A percentile compares a stretch with the other conserved stretches of the same genome.
These are phyloP conservation scores for Amphimallon solstitiale DNA, from an alignment of 2,888 invertebrate species.

Conservation along the genomic window DNA sequence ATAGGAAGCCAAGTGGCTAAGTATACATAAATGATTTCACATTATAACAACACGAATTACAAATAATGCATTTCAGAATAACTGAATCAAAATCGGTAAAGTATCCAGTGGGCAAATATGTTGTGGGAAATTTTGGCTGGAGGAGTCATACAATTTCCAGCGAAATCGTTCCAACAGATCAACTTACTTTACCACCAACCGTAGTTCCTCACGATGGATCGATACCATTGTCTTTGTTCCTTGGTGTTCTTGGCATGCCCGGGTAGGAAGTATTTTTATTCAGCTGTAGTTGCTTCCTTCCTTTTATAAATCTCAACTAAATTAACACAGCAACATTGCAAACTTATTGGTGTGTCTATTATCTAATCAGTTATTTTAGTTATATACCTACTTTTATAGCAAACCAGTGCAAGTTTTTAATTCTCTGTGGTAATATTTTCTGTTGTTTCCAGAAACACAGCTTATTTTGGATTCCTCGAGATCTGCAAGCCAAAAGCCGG, in stretches of 20 bases:
- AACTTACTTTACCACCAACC: constrained; percentile 49
- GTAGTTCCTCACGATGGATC: constrained; percentile 69
- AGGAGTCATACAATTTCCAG: constrained; percentile 68
- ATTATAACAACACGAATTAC: constrained; percentile 42
- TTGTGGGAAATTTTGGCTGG: constrained; percentile 78
- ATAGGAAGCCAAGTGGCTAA: constrained; percentile 77
- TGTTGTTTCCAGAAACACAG: constrained; percentile 73
- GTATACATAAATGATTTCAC: constrained; percentile 59
- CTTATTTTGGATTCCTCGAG: constrained; percentile 79
- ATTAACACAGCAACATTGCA: too few species aligned
- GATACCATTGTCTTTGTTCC: constrained; percentile 69
- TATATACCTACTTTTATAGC: too few species aligned
- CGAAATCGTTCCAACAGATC: constrained; percentile 72
- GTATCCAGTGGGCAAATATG: constrained; percentile 72
- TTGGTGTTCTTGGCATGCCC: constrained; percentile 76
- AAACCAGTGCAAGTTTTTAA: too few species aligned
- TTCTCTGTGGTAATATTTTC: too few species aligned
- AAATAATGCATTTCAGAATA: constrained; percentile 66
- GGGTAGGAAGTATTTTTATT: too few species aligned
- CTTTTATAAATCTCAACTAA: too few species aligned
- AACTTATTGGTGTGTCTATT: too few species aligned
- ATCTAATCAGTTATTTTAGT: too few species aligned
- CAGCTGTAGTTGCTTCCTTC: too few species aligned
- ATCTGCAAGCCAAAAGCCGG: constrained; percentile 76
- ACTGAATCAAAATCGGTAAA: constrained; percentile 72